Conservation (phyloP, 1,140 invertebrate genomes). For the Magallana gigas region DNA sequence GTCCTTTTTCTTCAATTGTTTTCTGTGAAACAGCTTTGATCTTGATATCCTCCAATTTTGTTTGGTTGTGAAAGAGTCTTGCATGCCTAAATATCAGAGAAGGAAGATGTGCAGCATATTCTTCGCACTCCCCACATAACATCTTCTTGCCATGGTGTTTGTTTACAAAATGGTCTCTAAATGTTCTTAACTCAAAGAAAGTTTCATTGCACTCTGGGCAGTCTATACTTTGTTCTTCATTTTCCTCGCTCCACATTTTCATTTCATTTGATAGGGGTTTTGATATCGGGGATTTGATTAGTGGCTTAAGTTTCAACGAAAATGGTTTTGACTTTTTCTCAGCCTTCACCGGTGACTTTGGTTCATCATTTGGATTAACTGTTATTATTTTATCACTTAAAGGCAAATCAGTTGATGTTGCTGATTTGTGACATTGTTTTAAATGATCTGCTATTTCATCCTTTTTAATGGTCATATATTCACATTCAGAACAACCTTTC, state of each 20-base stretch:
- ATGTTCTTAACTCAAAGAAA: not conserved
- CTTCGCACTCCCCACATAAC: constrained; percentile 26
- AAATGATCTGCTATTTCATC: constrained; percentile 40
- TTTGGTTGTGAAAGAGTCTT: constrained; percentile 14
- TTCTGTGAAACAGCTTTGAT: not conserved
- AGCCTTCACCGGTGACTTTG: not conserved
- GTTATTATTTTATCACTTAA: constrained; percentile 12
- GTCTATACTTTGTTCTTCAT: not conserved
- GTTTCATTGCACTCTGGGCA: not conserved
- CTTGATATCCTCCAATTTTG: not conserved
- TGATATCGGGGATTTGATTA: not conserved
- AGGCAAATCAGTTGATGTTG: not conserved
- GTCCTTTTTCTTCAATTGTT: not conserved
- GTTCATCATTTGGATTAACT: not conserved
- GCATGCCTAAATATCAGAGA: constrained; percentile 10
- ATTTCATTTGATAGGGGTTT: constrained; percentile 21
- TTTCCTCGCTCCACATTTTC: constrained; percentile 30
- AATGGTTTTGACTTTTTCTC: not conserved
- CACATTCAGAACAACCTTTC: constrained; percentile 53
- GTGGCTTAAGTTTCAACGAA: not conserved
- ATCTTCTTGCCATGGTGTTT: not conserved
- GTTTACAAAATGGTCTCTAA: constrained; percentile 18
- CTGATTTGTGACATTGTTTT: constrained; percentile 37
- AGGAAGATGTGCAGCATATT: constrained; percentile 9
- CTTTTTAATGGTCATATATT: constrained; percentile 43